Base-by-base conservation (phyloP, 1,140 invertebrate genomes). In the Drosophila ironensis region DNA sequence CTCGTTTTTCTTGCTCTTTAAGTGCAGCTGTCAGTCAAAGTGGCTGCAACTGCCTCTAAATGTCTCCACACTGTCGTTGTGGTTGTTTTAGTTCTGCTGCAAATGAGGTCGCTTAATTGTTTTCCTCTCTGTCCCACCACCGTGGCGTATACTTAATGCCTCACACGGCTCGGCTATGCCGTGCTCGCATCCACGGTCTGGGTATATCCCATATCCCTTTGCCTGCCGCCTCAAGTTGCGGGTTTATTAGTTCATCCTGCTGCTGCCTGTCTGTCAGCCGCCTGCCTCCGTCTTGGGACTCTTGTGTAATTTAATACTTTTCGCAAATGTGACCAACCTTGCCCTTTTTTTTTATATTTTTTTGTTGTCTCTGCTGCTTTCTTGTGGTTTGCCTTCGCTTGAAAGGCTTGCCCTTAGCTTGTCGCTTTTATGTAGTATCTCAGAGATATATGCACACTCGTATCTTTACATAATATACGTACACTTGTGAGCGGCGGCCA, bases 31-130 rank as follows among this genome's bases (percentile, higher is more conserved):
- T 84, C 78, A 84, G 59, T 84, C 80, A 86, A 73, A 64, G 73
- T 68, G 54, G 68, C 67, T 71, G 68, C 68, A 54, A 68, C 64
- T 72, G 68, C 68, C 46, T 86, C 70, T 84, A 84, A 84, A 84
- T 84, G 69, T 84, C 78, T 82, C 73, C 51, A 52, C 64, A 63
- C 63, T 71, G 72, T 53, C 37, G 56, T 48, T 52, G 50, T 41
- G 27, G 72, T 56, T 40, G 52, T 50, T 53, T 52, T 45, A 48
- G 28, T 30, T 38, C 22, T 41, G 53, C 72, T 24, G 61, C 78
- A 84, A 82, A 86, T 78, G 74, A 86, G 78, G 78, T 84, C 78
- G 78, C 74, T 74, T 78, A 71, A 84, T 84, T 84, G 80, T 86
- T 59, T 77, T 60, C 46, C 45, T 53, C 42, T 30, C 38, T 37